Conservation (phyloP, 2,888 invertebrate genomes). For the Aporophyla nigra region DNA sequence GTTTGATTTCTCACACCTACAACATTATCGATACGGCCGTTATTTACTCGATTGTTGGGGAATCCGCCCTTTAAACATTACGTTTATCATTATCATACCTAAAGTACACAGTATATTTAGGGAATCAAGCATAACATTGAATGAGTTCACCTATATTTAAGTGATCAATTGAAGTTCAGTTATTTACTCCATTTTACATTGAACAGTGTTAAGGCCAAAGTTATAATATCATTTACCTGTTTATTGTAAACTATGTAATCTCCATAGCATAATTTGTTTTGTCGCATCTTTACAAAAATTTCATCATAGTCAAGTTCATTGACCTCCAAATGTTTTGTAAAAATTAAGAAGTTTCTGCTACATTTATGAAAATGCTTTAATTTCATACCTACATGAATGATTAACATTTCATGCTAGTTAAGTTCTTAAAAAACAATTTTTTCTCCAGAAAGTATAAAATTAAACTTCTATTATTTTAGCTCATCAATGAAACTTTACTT, state of each 20-base stretch:
- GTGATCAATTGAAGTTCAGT: slow-evolving; percentile 13
- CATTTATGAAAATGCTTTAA: background rate
- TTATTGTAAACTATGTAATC: background rate
- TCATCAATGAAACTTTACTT: background rate
- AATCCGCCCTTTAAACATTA: slow-evolving; percentile 42
- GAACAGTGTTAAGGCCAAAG: background rate
- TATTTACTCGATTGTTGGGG: background rate
- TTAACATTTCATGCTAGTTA: background rate
- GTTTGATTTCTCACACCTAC: slow-evolving; percentile 31
- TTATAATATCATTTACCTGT: slow-evolving; percentile 28
- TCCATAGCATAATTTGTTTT: background rate
- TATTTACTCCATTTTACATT: slow-evolving; percentile 15
- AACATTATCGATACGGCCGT: slow-evolving; percentile 23
- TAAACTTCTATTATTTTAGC: background rate
- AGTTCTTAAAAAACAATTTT: background rate
- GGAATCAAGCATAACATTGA: background rate
- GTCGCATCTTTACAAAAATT: slow-evolving; percentile 10
- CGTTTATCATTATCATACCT: background rate
- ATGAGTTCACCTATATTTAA: slow-evolving; percentile 3
- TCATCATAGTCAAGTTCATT: slow-evolving; percentile 52
- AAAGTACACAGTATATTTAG: background rate
- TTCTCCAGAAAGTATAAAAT: no score
- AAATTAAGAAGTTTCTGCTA: background rate
- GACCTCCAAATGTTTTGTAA: slow-evolving; percentile 50
- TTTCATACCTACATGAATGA: background rate